Evolutionary conservation across 2,888 invertebrate genomes (phyloP).

Genomic region (Alviniconcha strummeri): DNA sequence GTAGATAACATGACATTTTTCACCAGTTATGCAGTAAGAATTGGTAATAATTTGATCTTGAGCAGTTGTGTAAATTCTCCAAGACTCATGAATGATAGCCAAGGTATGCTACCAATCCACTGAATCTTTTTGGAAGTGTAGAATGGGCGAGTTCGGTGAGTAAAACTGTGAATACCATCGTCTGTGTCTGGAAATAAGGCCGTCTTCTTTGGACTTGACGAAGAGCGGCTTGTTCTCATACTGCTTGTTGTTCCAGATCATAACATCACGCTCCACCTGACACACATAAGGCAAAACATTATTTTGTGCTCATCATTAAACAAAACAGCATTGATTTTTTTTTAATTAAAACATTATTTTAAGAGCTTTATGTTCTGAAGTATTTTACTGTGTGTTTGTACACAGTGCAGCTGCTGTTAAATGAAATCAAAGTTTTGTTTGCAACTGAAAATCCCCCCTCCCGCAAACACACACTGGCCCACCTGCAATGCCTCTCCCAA

Average conservation of each 20-base stretch:
- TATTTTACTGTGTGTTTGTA: too few species aligned
- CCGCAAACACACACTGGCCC: slow-evolving; percentile 35
- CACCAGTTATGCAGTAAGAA: too few species aligned
- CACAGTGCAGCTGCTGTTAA: too few species aligned
- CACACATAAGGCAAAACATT: slow-evolving; percentile 42
- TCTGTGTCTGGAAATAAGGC: slow-evolving; percentile 82
- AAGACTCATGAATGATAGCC: too few species aligned
- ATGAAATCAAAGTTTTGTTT: too few species aligned
- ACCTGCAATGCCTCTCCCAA: slow-evolving; percentile 79
- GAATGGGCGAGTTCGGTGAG: slow-evolving; percentile 80
- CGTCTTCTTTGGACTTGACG: slow-evolving; percentile 81
- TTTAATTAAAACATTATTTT: too few species aligned
- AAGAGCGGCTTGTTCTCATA: slow-evolving; percentile 83
- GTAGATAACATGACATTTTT: too few species aligned
- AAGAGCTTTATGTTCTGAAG: too few species aligned
- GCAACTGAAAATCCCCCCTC: neutral
- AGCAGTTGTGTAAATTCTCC: too few species aligned
- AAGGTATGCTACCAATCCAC: slow-evolving; percentile 53
- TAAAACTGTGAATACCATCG: slow-evolving; percentile 92
- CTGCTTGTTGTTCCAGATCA: slow-evolving; percentile 90
- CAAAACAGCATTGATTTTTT: too few species aligned
- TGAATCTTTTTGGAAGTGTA: slow-evolving; percentile 57
- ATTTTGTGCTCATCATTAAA: too few species aligned
- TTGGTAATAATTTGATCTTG: too few species aligned
- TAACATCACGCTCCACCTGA: slow-evolving; percentile 88